Base-by-base conservation (phyloP, 2,888 invertebrate species). In the Drosophila fulvimacula region DNA sequence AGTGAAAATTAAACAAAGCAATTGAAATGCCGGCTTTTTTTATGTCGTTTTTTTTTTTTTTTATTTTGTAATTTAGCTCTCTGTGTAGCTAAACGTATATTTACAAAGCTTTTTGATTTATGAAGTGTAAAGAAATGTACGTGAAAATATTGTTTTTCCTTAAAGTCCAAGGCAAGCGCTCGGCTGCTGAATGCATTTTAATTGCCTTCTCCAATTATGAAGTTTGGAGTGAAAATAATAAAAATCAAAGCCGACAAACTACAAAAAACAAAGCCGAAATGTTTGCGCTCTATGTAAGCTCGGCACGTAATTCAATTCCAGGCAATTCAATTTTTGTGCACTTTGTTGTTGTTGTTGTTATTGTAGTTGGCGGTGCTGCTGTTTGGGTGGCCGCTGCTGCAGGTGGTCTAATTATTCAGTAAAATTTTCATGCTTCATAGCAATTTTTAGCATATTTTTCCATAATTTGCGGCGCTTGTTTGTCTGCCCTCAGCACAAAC, bases 391-490 rank as follows among this genome's bases (percentile, higher is more conserved):
- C 39, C 11, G 10, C 39, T 15, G 10, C 48, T 59, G 32, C 68
- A 79, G 81, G 77, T 76, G 72, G 64, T 72, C 70, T 85, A 85
- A 85, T 85, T 85, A 87, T 79, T 75, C 73, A 69, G 72, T 55
- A 63, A 66, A 76, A 81, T 77, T 70, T 79, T 81, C 85, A 79
- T 82, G 81, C 69, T 73, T 84, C 79, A 63, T 36, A 53, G 70
- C 57, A 68, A 58, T 75, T 69, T 73, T 82, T 67, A 67, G 79
- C 73, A 82, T 77, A 82, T 82, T 86, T 82, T 79, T 73, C 69
- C 81, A 82, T 81, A 84, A 82, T 85, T 85, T 84, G 76, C 71
- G 48, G 69, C 63, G 70, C 79, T 79, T 84, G 82, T 82, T 86
- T 82, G 84, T 82, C 81, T 82, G 80, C 68, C 76, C 73, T 81